Evolutionary conservation across 2,888 invertebrate species (phyloP), one percentile per base, ranked within the genome.

Genomic region (Scaptomyza tumidula): DNA sequence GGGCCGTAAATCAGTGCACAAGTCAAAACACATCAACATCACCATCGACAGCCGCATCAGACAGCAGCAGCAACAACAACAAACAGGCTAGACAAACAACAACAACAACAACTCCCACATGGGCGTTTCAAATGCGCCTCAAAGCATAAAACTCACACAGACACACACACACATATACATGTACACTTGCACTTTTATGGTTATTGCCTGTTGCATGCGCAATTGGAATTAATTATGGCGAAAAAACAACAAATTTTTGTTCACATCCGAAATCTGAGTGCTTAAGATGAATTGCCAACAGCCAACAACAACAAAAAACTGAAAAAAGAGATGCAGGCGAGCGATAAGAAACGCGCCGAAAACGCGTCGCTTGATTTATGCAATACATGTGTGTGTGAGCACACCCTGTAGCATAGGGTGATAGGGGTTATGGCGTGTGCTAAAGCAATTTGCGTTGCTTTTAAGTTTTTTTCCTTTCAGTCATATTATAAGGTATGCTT

Each of bases 151-250:
- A 58, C 58, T 63, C 56, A 59, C 50, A 39, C 46, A 65, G 39
- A 64, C 52, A 41, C 29, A 29, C n/a, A 16, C 11, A 29, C 6
- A 29, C 29, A 19, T 13, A 44, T 5, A 43, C 16, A 19, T 11
- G 29, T 6, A 48, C 24, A 35, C 39, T 37, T 37, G 3, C 37
- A 52, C 7, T 24, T 52, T 11, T 52, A 27, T 52, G 39, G 35
- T 37, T 52, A 37, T 52, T 37, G 14, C 13, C 9, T 24, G 37
- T 52, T 74, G 88, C 90, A 90, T 90, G 90, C 81, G 89, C 80
- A 90, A 87, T 82, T 79, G 84, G 90, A 89, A 90, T 90, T 90
- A 90, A 90, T 90, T 90, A 90, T 89, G 75, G 74, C 74, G 61
- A 73, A 63, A 63, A 73, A 33, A 67, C 16, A 60, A 37, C 67